Evolutionary conservation across 2,797 vertebrate genomes (phyloP), one percentile per base, ranked within the genome.

Genomic region (Onychomys leucogaster): DNA sequence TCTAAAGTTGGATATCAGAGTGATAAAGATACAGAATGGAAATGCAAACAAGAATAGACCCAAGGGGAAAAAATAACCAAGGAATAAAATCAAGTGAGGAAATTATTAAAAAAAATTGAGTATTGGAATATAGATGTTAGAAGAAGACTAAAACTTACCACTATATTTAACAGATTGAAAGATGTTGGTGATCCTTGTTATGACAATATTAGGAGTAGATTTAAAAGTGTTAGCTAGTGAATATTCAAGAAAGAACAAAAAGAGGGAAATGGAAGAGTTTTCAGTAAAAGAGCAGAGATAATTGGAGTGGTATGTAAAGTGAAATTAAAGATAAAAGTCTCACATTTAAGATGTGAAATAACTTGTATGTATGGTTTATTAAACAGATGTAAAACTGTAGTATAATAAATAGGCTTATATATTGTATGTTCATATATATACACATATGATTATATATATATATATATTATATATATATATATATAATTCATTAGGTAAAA

Each of bases 191-290:
- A 71, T 43, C 9, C 32, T 77, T 83, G 10, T 43, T 32, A 76
- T 73, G 0, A 76, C 12, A 16, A 82, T 2, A 52, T 25, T 90
- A 78, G 23, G 25, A 37, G 2, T 73, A 7, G 37, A 78, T 17
- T 67, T 43, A 78, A 83, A 87, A 61, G 12, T 59, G 5, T 94
- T 78, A 73, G 65, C n/a, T 52, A 32, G 9, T 77, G 0, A 63
- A 49, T n/a, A 41, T 65, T 87, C 32, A 83, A 85, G 52, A 96
- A 87, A 97, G 37, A 69, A 23, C 5, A 63, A 89, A 2, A 77
- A 27, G 52, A 32, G 61, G 9, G 29, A 82, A 77, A 46, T 73
- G 19, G 59, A 49, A 27, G 5, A 63, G 27, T 25, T 82, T 69
- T 81, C 3, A 59, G 10, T 55, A 55, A 91, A 63, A 63, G 61